Evolutionary conservation across 2,113 vertebrate species (phyloP).

Genomic region (Egretta garzetta): DNA sequence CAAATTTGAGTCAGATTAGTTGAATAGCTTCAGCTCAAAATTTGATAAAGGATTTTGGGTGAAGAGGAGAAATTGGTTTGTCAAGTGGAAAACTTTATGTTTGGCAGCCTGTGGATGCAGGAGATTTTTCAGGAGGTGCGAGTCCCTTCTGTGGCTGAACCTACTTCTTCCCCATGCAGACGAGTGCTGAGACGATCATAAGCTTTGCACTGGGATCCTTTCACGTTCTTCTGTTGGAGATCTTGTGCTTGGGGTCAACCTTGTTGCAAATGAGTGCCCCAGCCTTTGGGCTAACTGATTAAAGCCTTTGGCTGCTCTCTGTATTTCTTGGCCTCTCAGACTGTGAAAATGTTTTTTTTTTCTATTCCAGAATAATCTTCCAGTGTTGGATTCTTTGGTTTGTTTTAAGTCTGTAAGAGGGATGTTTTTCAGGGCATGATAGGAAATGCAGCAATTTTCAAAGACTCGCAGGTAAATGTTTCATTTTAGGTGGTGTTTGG

Average conservation of each 20-base stretch:
- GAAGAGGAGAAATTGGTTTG: neutral
- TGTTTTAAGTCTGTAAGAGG: neutral
- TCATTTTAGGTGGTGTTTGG: neutral
- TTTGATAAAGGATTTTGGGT: neutral
- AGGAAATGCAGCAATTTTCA: neutral
- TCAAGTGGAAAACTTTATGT: neutral
- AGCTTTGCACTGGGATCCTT: neutral
- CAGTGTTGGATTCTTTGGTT: neutral
- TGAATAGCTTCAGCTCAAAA: neutral
- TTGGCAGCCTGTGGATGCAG: neutral
- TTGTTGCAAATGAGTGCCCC: neutral
- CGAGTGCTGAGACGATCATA: accelerated
- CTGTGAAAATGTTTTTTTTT: neutral
- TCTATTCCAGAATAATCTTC: neutral
- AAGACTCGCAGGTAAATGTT: neutral
- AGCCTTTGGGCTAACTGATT: neutral
- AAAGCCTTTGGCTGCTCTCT: neutral
- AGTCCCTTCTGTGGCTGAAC: neutral
- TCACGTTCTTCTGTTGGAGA: neutral
- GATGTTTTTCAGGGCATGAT: neutral
- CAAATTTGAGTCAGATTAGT: neutral
- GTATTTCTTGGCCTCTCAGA: neutral
- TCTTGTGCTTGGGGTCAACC: neutral
- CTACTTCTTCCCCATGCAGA: neutral
- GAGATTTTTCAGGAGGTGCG: neutral